Base-by-base conservation (phyloP, 37 sponge, comb jelly and placozoan genomes). In the Halichondria panicea region DNA sequence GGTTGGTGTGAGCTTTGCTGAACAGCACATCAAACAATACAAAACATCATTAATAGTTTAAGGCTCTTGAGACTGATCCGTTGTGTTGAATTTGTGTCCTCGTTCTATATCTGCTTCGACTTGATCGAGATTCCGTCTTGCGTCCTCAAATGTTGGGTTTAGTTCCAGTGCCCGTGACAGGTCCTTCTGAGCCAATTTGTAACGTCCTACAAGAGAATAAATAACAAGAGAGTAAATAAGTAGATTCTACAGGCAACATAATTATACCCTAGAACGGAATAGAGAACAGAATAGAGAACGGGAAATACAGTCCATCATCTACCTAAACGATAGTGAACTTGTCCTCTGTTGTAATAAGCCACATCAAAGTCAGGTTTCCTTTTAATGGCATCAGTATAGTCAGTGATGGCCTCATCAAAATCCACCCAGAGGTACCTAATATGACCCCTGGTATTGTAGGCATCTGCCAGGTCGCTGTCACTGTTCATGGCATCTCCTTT, bases 271-370 rank as follows among this genome's bases (percentile, higher is more conserved):
- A 24, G 27, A 13, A 7, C 25, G 25, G 25, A 25, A 8, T 8
- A 11, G 18, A 24, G n/a, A n/a, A n/a, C n/a, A n/a, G n/a, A n/a
- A n/a, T n/a, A 12, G 12, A 59, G 27, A 12, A 8, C 61, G 27
- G 8, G 27, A 24, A 59, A 7, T 24, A 22, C 27, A 25, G 28
- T 35, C 28, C 4, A 39, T 31, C 19, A 22, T 6, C 84, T 70
- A 94, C 97, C 97, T 62, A 96, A 70, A 55, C 97, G 67, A 64
- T 96, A 96, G 24, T 89, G 91, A 19, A 96, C 74, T 58, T 89
- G 94, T 67, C 97, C 97, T 45, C 97, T 90, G 63, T 96, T 96
- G 68, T 96, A 96, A 64, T 78, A 93, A 4, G 97, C 91, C 24
- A 96, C 82, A 41, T 89, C 61, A 28, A 93, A 80, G 19, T 62